Base-by-base conservation (phyloP, 2,113 vertebrate genomes). In the Sylvia atricapilla region DNA sequence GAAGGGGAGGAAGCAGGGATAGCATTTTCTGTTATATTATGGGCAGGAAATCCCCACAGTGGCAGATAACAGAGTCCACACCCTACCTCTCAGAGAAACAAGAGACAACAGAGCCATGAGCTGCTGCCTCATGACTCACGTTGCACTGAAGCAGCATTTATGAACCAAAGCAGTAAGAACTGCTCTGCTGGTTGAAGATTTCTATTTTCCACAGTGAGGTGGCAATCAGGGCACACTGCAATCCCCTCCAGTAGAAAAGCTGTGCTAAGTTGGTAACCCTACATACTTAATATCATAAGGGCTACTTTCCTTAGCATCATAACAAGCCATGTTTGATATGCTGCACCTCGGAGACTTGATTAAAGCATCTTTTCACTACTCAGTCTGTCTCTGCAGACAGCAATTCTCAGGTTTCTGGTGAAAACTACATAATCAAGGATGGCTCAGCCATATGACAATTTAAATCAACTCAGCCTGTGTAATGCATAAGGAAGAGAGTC, bases 141-240 rank as follows among this genome's bases (percentile, higher is more conserved):
- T 1, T 20, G 18, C 41, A n/a, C 53, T 69, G 41, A 52, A 73
- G 30, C 49, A 59, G 13, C 23, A 33, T 39, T 55, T 63, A 33
- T 1, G 6, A 67, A 35, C 27, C 33, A 7, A 19, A 70, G 20
- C 4, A 4, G 4, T 20, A 44, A 47, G 23, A 72, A 13, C 8
- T 3, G 3, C 9, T 56, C 18, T 47, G 10, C 21, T 73, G 27
- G 27, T 33, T 69, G 5, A 37, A 67, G 22, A n/a, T 12, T 3
- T 21, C 4, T 11, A 1, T 41, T 92, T 90, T 35, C 31, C 35
- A 68, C 63, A 44, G 27, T 0, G 0, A 77, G 13, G 11, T 20
- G 6, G 20, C 17, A 74, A 53, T 25, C 21, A 46, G n/a, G n/a
- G 6, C 16, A 15, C 8, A 3, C 17, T 66, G 46, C 46, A 44